Evolutionary conservation across 2,797 vertebrate genomes (phyloP).

Genomic region (Trichosurus vulpecula): DNA sequence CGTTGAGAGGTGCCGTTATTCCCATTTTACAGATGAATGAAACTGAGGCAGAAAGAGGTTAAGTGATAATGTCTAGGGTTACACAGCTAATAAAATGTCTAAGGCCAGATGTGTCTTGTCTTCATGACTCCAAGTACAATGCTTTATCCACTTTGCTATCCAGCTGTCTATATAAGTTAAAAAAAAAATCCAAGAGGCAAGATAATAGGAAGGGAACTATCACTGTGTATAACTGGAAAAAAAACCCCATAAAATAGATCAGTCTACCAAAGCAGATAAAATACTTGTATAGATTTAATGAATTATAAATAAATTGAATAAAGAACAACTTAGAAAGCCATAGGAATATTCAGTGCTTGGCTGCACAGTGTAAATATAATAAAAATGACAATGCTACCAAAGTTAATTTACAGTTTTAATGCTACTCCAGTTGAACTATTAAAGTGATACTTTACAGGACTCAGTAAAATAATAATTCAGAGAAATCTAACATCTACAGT

Average conservation of each 20-base stretch:
- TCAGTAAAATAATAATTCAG: background rate
- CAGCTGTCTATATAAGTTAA: no score
- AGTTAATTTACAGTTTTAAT: background rate
- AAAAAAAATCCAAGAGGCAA: no score
- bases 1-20: background rate
- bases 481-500: background rate
- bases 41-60: background rate
- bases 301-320: background rate
- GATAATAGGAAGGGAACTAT: no score
- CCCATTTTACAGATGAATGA: background rate
- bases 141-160: constrained; percentile 30
- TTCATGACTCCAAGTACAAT: constrained; percentile 1
- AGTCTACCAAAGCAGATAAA: background rate
- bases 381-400: background rate
- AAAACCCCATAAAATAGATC: background rate
- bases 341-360: background rate
- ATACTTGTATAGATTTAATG: background rate
- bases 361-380: background rate
- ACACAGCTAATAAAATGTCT: background rate
- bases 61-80: background rate
- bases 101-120: background rate
- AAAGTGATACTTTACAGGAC: background rate
- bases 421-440: background rate
- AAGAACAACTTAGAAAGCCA: background rate
- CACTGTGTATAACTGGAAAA: background rate